A percentile compares a stretch with the other conserved stretches of the same genome.
phyloP scores from a whole-genome alignment of 2,797 vertebrate species.

The Leontocebus nigricollis region DNA sequence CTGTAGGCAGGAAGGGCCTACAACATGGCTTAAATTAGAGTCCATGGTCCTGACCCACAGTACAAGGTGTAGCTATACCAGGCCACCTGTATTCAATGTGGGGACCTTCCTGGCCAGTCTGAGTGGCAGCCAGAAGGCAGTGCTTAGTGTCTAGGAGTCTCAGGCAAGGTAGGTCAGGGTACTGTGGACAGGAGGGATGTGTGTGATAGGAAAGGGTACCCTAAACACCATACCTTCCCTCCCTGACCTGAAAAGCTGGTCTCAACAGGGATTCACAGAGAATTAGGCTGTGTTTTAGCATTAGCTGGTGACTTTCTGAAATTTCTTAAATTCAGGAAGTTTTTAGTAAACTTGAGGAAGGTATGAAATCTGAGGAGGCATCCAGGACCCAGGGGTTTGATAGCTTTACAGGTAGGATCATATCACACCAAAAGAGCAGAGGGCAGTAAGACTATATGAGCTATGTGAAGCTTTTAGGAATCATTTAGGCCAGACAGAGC shows the following conservation, averaged over 20 bases:
- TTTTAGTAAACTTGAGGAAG: constrained; percentile 23
- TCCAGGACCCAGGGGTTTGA: not conserved
- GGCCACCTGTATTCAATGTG: not conserved
- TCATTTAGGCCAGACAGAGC: not conserved
- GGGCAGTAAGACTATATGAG: not conserved
- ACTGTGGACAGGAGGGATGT: not conserved
- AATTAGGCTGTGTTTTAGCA: not conserved
- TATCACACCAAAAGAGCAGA: not conserved
- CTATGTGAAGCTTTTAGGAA: not conserved
- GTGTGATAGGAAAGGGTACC: not conserved
- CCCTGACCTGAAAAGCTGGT: not conserved
- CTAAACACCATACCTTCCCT: not conserved
- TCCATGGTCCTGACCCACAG: not conserved
- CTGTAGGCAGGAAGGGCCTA: not conserved
- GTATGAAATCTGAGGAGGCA: constrained; percentile 19
- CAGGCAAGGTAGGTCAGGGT: not conserved
- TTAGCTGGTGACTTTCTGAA: not conserved
- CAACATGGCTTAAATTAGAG: not conserved
- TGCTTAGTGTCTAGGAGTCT: not conserved
- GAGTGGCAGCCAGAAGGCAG: not conserved
- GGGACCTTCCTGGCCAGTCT: not conserved
- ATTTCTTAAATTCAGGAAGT: constrained; percentile 54
- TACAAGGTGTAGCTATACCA: not conserved
- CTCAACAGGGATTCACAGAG: not conserved
- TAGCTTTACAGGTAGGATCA: not conserved